Conservation (phyloP, 2,113 vertebrate species). For the Ifrita kowaldi region DNA sequence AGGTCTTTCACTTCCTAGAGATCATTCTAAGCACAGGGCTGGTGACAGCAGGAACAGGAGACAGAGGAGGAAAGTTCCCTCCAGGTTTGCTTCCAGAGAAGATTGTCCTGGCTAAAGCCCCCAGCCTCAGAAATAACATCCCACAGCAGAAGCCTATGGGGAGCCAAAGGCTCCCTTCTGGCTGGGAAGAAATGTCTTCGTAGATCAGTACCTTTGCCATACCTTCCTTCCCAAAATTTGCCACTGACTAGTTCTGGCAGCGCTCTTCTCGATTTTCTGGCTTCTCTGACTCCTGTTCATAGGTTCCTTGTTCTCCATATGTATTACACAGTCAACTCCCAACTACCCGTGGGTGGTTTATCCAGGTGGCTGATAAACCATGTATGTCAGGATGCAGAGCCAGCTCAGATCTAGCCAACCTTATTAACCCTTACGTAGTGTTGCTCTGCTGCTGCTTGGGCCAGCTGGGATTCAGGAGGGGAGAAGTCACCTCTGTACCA, state of each 20-base stretch:
- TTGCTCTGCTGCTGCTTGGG: not conserved
- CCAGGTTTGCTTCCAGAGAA: not conserved
- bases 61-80: not conserved
- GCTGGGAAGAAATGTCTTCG: fast-evolving
- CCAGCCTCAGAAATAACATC: not conserved
- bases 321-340: not conserved
- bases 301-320: not conserved
- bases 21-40: not conserved
- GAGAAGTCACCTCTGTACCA: not conserved
- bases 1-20: not conserved
- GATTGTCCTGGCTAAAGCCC: not conserved
- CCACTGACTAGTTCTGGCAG: not conserved
- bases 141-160: not conserved
- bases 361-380: not conserved
- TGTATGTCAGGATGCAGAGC: not conserved
- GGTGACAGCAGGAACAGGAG: not conserved
- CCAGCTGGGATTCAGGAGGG: not conserved
- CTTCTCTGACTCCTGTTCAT: not conserved
- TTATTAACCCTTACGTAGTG: not conserved
- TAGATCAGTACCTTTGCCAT: not conserved
- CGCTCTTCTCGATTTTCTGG: not conserved
- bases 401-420: not conserved
- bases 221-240: not conserved
- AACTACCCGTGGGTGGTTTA: not conserved
- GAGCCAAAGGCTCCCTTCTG: not conserved